Conservation (phyloP, 2,888 invertebrate genomes). For the Phortica okadai region DNA sequence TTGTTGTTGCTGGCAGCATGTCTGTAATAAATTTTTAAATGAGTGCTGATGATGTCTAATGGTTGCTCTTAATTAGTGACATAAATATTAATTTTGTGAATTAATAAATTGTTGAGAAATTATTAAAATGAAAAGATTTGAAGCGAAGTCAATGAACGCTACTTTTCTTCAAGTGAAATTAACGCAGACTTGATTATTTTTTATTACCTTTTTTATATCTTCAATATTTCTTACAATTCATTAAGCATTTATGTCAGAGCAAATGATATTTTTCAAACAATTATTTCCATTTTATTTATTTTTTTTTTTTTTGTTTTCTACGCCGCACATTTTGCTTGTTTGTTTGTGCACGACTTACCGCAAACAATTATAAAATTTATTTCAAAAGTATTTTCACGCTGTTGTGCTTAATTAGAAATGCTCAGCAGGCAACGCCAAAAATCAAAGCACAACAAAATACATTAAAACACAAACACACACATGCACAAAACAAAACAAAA, state of each 20-base stretch:
- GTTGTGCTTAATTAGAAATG: conserved; percentile 30
- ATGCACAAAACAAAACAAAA: conserved; percentile 33
- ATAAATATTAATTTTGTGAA: conserved; percentile 5
- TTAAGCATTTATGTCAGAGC: conserved; percentile 5
- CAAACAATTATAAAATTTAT: conserved; percentile 19
- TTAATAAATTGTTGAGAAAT: not conserved
- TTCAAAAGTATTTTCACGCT: conserved; percentile 26
- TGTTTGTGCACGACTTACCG: not conserved
- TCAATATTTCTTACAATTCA: not conserved
- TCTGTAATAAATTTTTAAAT: conserved; percentile 25
- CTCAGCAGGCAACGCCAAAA: conserved; percentile 22
- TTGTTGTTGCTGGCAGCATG: not conserved
- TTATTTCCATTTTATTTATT: not conserved
- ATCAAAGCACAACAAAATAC: not conserved
- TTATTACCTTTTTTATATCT: not conserved
- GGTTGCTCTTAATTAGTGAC: not conserved
- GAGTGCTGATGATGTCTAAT: not conserved
- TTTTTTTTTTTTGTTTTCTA: not conserved
- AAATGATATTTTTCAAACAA: conserved; percentile 8
- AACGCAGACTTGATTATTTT: not conserved
- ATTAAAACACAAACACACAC: conserved; percentile 3
- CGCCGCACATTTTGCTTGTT: not conserved
- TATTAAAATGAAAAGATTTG: not conserved
- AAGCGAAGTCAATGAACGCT: not conserved
- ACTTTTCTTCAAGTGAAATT: not conserved